Evolutionary conservation across 2,113 vertebrate genomes (phyloP), one percentile per base, ranked within the genome.

Genomic region (Pyrgilauda ruficollis): DNA sequence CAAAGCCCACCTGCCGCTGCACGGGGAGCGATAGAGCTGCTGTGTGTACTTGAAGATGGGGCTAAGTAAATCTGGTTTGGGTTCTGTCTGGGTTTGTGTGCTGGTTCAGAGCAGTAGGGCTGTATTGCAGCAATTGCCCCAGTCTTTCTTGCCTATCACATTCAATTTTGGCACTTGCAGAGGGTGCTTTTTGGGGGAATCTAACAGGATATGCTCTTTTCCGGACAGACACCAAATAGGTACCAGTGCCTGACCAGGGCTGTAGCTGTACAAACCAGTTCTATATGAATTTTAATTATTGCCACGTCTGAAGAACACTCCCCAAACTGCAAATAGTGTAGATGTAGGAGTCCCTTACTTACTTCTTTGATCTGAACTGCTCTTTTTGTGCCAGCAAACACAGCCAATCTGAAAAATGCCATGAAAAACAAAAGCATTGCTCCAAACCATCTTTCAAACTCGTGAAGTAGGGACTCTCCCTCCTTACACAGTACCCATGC

Each of bases 181-280:
- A 13, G 13, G 1, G 11, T 52, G 18, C 6, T 15, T 64, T 64
- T 47, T 6, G 15, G 23, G 39, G 23, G 33, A 87, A 69, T 37
- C 31, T 28, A 70, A 87, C 17, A 44, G 13, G 17, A 46, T 58
- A 41, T 41, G 15, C 6, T 89, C 5, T 64, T 74, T 66, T 69
- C 64, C 53, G 37, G 50, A 70, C 21, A 77, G n/a, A 47, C 50
- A 46, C 17, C 31, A 41, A 70, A 66, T 10, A 66, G 33, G 11
- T 61, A 50, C 22, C 33, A 31, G 43, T 0, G 0, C 30, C 63
- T 41, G 35, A 14, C 0, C 1, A 2, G 16, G 14, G 13, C 33
- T 1, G 12, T 13, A 52, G 41, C 16, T 12, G 13, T 49, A 30
- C 55, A 73, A 41, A 56, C 16, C n/a, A 55, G 13, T 46, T 47